Conservation (phyloP, 2,888 invertebrate genomes). For the Noctua fimbriata region DNA sequence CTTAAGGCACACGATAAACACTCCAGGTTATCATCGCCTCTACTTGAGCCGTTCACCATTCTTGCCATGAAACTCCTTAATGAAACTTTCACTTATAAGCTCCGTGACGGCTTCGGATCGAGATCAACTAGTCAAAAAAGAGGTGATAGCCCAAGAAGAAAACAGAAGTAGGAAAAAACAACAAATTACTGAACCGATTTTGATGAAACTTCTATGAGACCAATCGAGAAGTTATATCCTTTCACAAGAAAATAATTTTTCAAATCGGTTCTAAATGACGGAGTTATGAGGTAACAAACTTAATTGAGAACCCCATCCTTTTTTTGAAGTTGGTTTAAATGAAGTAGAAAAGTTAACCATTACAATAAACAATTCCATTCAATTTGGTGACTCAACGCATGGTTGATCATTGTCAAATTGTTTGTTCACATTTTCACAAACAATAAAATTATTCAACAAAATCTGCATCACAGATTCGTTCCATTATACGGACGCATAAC, state of each 20-base stretch:
- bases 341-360: neutral
- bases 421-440: conserved; percentile 22
- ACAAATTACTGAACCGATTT: too few relatives aligned
- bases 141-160: neutral
- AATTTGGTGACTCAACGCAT: neutral
- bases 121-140: neutral
- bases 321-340: neutral
- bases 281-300: too few relatives aligned
- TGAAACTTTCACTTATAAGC: neutral
- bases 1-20: neutral
- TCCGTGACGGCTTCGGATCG: neutral
- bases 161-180: too few relatives aligned
- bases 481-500: conserved; percentile 51
- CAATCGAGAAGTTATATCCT: too few relatives aligned
- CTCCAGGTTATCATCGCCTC: neutral
- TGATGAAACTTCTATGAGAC: too few relatives aligned
- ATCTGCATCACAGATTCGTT: conserved; percentile 55
- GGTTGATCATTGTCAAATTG: conserved; percentile 31
- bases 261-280: too few relatives aligned
- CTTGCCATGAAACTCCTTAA: neutral
- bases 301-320: too few relatives aligned
- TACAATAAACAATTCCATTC: neutral
- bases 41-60: neutral
- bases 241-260: too few relatives aligned
- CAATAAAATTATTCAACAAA: conserved; percentile 34